Evolutionary conservation across 2,888 invertebrate species (phyloP), one percentile per base, ranked within the genome.

Genomic region (Pristionchus maxplancki): DNA sequence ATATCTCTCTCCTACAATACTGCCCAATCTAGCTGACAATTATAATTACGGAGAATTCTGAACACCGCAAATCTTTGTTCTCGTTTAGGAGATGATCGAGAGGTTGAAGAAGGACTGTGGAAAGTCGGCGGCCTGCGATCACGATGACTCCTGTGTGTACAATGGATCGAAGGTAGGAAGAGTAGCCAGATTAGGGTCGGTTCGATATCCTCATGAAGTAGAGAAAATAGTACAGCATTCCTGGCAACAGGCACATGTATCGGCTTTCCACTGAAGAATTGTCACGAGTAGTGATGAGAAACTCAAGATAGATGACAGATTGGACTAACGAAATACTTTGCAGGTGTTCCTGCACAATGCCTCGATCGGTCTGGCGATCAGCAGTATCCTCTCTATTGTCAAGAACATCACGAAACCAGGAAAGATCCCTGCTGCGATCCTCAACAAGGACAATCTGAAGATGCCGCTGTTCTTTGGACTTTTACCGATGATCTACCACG

Each of bases 401-500:
- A 40, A 62, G 58, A 88, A 88, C 31, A 50, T 88, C 40, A 53
- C 44, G 20, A 78, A 88, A 34, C 78, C 78, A 0, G 31, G 44
- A 4, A 24, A n/a, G 40, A 58, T 81, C 8, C 53, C 48, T 0
- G 17, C 31, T 1, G 78, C 81, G 6, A 74, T 81, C 5, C 81
- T 88, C 1, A 88, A 24, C 58, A 78, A 78, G 62, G n/a, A 31
- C 17, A 91, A 91, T 74, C 40, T 93, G 37, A 90, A 89, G 67
- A 53, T 94, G 17, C 94, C 94, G 5, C 62, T 92, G 5, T 94
- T 94, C 88, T 90, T 92, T 28, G 93, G 91, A 5, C 74, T 90
- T 0, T 74, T 94, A 86, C 94, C 94, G 2, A 88, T 93, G 11
- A 89, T 94, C 31, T 94, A 92, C 87, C 92, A 94, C 87, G 94